These are phyloP conservation scores for Gorsachius goisagi DNA, from an alignment of 2,113 vertebrate species.

Conservation along the genomic window DNA sequence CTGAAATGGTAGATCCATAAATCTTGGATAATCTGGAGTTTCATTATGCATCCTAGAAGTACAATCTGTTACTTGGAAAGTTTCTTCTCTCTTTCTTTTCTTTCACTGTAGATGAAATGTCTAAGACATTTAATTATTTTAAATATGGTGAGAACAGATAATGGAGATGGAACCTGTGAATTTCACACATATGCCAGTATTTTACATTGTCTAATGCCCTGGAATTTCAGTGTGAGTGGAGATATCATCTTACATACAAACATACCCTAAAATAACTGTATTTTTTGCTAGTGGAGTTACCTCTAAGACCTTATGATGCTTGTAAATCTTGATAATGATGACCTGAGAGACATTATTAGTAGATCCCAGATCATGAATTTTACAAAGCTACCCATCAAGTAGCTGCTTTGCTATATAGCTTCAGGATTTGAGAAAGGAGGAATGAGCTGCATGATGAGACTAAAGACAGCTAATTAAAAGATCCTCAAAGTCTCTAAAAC, in stretches of 20 bases:
- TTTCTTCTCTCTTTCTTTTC: not conserved
- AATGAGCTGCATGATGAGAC: not conserved
- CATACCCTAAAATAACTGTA: not conserved
- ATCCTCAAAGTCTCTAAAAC: conserved; percentile 17
- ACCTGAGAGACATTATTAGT: conserved; percentile 46
- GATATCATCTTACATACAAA: not conserved
- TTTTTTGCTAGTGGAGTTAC: not conserved
- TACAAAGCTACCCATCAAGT: conserved; percentile 24
- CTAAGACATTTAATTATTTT: not conserved
- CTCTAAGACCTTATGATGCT: not conserved
- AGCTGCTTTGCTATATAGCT: not conserved
- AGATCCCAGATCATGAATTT: conserved; percentile 39
- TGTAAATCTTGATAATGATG: conserved; percentile 56
- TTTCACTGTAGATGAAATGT: not conserved
- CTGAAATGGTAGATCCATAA: not conserved
- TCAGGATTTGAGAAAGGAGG: not conserved
- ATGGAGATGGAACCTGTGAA: not conserved
- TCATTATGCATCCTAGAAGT: not conserved
- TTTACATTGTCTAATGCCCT: not conserved
- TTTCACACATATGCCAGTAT: not conserved
- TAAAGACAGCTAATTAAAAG: conserved; percentile 25
- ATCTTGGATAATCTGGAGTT: not conserved
- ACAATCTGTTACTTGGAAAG: not conserved
- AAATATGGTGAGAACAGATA: not conserved
- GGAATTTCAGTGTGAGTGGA: not conserved